Evolutionary conservation across 2,797 vertebrate species (phyloP).

Genomic region (Paratrypauchen microcephalus): DNA sequence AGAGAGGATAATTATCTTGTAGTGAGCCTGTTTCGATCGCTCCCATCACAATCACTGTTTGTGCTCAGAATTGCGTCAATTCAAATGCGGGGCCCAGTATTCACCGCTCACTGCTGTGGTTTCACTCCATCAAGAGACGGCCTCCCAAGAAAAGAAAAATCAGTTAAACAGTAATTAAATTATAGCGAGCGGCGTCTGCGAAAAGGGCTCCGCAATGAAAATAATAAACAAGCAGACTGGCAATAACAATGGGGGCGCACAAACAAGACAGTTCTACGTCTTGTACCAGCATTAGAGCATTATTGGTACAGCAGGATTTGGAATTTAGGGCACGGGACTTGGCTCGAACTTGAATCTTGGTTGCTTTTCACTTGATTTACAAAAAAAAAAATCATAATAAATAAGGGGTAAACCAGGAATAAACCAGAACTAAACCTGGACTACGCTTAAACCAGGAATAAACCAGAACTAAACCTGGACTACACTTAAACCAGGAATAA

Average conservation of each 20-base stretch:
- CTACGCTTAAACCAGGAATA: too few relatives aligned
- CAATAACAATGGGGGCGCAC: neutral
- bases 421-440: too few relatives aligned
- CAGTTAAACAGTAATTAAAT: conserved; percentile 8
- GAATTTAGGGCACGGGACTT: neutral
- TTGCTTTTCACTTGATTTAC: neutral
- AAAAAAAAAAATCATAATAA: neutral
- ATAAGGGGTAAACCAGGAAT: too few relatives aligned
- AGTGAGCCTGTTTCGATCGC: conserved; percentile 16
- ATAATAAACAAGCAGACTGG: neutral
- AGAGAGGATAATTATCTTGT: conserved; percentile 43
- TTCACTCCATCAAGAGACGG: neutral
- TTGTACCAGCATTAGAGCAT: neutral
- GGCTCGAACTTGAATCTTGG: neutral
- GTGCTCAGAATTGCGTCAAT: conserved; percentile 13
- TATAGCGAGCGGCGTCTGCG: neutral
- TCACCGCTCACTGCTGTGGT: neutral
- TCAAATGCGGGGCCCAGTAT: conserved; percentile 9
- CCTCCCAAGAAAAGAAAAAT: conserved; percentile 7
- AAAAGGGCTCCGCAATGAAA: conserved; percentile 10
- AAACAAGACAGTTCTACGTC: neutral
- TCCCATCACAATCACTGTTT: conserved; percentile 29
- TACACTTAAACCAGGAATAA: too few relatives aligned
- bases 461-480: too few relatives aligned
- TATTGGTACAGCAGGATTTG: neutral